Evolutionary conservation across 2,888 invertebrate genomes (phyloP), one percentile per base, ranked within the genome.

Genomic region (Agonopterix subpropinquella): DNA sequence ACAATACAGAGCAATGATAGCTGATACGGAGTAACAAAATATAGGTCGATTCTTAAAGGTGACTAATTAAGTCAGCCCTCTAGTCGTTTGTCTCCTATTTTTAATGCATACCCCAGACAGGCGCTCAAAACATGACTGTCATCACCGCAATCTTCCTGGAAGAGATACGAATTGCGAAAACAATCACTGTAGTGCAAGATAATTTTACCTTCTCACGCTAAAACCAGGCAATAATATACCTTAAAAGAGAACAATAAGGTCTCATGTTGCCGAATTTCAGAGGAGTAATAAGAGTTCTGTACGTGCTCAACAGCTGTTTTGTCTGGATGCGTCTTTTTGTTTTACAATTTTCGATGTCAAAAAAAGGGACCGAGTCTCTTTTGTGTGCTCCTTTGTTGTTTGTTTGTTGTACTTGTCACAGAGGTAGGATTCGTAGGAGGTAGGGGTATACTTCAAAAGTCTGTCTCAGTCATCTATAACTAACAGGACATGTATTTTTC

Each of bases 251-350:
- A 39, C 9, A 39, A 39, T 39, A 39, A 39, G 39, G 39, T 48
- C 37, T 45, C 10, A 15, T 9, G 28, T 35, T 11, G n/a, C 47
- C 51, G 5, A 28, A 28, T 28, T 28, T 28, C 28, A 4, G 28
- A 18, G 18, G 18, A 28, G 5, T n/a, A 39, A 49, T 41, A 50
- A 53, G 52, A 55, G 48, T 51, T 44, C 49, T 47, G 41, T 76
- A 77, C 80, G 81, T 81, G 81, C 68, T 65, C 67, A 80, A 82
- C 79, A 80, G 78, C 77, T 79, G 80, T 81, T 79, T 72, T 71
- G 74, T 76, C 72, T 73, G 71, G 56, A 53, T 56, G 59, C 58
- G 55, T 61, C 62, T 51, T 53, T 77, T 81, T 80, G 77, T 80
- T 76, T 73, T 61, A 67, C 61, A 67, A 67, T 70, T 77, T 73